Evolutionary conservation across 2,797 vertebrate genomes (phyloP).

Genomic region (Brachyalestes nurse): DNA sequence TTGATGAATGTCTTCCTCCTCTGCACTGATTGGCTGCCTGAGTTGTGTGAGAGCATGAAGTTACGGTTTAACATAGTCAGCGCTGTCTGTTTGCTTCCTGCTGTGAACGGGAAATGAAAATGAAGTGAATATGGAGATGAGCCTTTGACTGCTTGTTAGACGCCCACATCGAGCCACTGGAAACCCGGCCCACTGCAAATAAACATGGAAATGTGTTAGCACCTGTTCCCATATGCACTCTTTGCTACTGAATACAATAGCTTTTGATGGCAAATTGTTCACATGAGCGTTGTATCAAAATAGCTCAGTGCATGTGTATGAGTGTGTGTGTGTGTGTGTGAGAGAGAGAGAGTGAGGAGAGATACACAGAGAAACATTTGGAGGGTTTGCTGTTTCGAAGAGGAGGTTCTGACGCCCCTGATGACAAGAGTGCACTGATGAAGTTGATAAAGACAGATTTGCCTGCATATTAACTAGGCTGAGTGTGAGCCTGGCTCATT

Average conservation of each 20-base stretch:
- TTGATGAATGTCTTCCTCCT: not conserved
- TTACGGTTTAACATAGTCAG: not conserved
- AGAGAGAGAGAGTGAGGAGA: constrained; percentile 1
- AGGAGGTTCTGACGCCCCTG: constrained; percentile 51
- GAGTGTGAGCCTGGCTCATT: constrained; percentile 58
- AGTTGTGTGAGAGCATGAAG: constrained; percentile 34
- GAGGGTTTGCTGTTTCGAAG: constrained; percentile 44
- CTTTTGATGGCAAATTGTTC: not conserved
- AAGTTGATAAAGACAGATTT: constrained; percentile 71
- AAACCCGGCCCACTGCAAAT: constrained; percentile 42
- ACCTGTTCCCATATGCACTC: constrained; percentile 33
- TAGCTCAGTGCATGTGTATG: constrained; percentile 12
- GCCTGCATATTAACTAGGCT: constrained; percentile 74
- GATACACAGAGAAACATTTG: not conserved
- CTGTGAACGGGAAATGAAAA: constrained; percentile 52
- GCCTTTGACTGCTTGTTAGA: constrained; percentile 49
- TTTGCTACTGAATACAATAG: not conserved
- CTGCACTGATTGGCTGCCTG: constrained; percentile 3
- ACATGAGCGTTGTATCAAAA: constrained; percentile 11
- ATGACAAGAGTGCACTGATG: constrained; percentile 37
- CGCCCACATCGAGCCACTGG: constrained; percentile 50
- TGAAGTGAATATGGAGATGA: constrained; percentile 59
- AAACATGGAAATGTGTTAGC: constrained; percentile 43
- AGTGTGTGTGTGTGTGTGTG: constrained; percentile 7
- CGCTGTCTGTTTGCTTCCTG: constrained; percentile 35